phyloP scores from a whole-genome alignment of 2,888 invertebrate species.

The Ophion obscuratus region DNA sequence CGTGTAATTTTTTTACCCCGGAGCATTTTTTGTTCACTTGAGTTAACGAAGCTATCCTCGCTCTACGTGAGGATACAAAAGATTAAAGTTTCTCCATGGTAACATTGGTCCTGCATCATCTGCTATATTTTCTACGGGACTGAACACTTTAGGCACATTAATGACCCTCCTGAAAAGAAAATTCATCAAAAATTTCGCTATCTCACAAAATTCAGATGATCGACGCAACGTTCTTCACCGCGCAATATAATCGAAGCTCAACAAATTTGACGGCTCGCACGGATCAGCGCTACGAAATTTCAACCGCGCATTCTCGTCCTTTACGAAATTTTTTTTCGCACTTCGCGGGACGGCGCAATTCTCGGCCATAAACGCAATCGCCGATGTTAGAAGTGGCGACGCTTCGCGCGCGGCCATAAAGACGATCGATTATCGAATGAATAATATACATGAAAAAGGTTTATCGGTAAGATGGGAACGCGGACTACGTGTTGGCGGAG shows the following conservation, averaged over 20 bases:
- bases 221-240: no score
- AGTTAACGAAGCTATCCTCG: no score
- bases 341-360: constrained; percentile 14
- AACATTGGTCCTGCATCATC: no score
- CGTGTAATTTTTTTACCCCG: no score
- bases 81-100: no score
- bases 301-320: background rate
- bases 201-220: background rate
- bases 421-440: constrained; percentile 61
- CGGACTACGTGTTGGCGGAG: constrained; percentile 35
- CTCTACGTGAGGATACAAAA: no score
- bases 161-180: no score
- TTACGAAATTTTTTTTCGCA: background rate
- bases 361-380: background rate
- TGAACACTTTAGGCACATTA: no score
- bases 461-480: constrained; percentile 45
- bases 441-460: constrained; percentile 57
- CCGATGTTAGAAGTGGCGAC: background rate
- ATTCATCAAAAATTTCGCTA: no score
- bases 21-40: no score
- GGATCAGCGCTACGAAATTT: background rate
- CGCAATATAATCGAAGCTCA: no score
- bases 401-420: constrained; percentile 18
- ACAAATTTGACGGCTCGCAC: background rate
- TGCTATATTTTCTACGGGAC: no score